phyloP scores from a whole-genome alignment of 2,797 vertebrate genomes.

The Onychomys torridus region DNA sequence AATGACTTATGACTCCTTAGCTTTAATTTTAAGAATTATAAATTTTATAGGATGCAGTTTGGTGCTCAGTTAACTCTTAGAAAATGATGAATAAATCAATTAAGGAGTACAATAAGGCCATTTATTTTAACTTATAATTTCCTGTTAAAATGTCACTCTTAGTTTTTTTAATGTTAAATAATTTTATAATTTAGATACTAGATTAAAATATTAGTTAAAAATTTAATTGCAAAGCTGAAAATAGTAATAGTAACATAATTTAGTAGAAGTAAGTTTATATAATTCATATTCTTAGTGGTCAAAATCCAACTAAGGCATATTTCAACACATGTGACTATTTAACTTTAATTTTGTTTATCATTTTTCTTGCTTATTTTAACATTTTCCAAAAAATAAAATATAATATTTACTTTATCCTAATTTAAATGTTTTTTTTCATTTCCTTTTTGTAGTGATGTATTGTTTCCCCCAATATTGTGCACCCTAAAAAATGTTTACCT shows the following conservation, averaged over 20 bases:
- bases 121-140: conserved; percentile 25
- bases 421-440: not conserved
- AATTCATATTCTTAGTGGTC: conserved; percentile 14
- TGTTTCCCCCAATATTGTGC: too few relatives aligned
- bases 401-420: conserved; percentile 48
- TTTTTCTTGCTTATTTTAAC: conserved; percentile 19
- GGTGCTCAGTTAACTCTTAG: conserved; percentile 34
- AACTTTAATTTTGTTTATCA: not conserved
- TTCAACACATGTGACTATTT: conserved; percentile 22
- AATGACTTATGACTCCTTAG: not conserved
- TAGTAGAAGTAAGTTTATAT: not conserved
- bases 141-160: conserved; percentile 16
- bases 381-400: not conserved
- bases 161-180: conserved; percentile 35
- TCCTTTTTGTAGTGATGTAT: too few relatives aligned
- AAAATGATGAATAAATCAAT: not conserved
- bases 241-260: conserved; percentile 32
- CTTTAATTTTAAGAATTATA: conserved; percentile 61
- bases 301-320: not conserved
- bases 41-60: not conserved
- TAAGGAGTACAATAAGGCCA: not conserved
- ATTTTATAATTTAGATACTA: not conserved
- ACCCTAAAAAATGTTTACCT: too few relatives aligned
- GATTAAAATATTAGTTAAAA: conserved; percentile 16
- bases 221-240: not conserved